These are phyloP conservation scores for Rhyzopertha dominica DNA, from an alignment of 1,140 invertebrate genomes.

Conservation along the genomic window DNA sequence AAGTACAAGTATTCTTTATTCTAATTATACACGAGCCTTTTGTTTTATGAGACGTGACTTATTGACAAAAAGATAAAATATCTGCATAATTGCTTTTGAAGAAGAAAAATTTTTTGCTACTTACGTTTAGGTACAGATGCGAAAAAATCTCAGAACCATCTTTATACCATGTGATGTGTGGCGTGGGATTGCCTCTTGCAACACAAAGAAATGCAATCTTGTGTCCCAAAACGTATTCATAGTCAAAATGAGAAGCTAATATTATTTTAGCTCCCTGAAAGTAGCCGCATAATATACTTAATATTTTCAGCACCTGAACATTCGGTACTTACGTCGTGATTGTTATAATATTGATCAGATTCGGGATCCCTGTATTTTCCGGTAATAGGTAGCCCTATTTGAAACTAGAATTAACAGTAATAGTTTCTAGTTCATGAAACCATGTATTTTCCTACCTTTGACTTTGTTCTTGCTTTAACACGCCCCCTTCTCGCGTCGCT, in stretches of 20 bases:
- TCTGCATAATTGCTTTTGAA: no score
- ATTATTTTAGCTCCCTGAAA: constrained; percentile 83
- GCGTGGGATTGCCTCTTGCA: constrained; percentile 76
- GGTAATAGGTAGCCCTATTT: constrained; percentile 78
- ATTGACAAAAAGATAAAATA: no score
- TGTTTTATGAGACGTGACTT: no score
- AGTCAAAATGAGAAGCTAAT: constrained; percentile 87
- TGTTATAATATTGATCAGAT: constrained; percentile 83
- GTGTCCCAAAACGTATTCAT: constrained; percentile 87
- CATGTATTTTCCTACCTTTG: constrained; percentile 48
- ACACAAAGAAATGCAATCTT: constrained; percentile 89
- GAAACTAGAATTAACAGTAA: constrained; percentile 51
- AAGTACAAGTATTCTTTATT: no score
- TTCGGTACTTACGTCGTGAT: constrained; percentile 67
- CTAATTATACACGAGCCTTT: no score
- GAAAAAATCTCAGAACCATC: constrained; percentile 85
- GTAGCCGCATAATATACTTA: no score
- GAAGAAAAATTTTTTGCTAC: no score
- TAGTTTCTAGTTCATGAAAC: neutral
- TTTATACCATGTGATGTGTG: constrained; percentile 89
- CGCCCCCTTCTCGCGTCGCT: constrained; percentile 56
- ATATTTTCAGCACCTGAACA: no score
- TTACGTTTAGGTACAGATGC: constrained; percentile 82
- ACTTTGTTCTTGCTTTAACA: constrained; percentile 62
- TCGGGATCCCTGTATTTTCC: constrained; percentile 82